Conservation (phyloP, 2,113 vertebrate species). For the Lates calcarifer region DNA sequence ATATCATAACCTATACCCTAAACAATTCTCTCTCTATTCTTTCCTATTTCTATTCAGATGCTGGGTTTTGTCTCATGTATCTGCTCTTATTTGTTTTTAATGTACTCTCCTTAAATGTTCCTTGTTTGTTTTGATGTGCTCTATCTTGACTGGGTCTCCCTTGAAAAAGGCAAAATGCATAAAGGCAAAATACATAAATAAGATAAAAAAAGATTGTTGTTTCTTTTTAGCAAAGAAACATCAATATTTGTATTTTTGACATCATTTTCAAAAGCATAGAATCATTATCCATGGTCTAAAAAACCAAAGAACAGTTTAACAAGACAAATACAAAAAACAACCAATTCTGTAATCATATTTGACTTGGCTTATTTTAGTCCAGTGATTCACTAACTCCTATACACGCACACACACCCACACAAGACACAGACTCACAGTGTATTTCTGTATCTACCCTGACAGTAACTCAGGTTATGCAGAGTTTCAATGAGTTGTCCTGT, state of each 20-base stretch:
- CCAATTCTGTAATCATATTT: conserved; percentile 4
- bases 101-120: no score
- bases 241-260: background rate
- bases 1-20: background rate
- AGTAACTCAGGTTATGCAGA: conserved; percentile 38
- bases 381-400: conserved; percentile 24
- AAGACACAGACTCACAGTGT: background rate
- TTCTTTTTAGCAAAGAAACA: background rate
- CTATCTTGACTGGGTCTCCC: no score
- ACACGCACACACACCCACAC: background rate
- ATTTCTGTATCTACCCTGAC: conserved; percentile 22
- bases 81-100: no score
- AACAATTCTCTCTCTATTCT: no score
- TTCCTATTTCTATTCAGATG: no score
- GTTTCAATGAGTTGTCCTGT: conserved; percentile 60
- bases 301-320: background rate
- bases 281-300: background rate
- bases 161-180: no score
- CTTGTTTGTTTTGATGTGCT: no score
- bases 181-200: no score
- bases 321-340: background rate
- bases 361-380: conserved; percentile 30
- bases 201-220: no score
- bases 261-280: background rate
- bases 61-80: no score